These are phyloP conservation scores for Ctenopoma kingsleyae DNA, from an alignment of 2,797 vertebrate species.

Conservation along the genomic window DNA sequence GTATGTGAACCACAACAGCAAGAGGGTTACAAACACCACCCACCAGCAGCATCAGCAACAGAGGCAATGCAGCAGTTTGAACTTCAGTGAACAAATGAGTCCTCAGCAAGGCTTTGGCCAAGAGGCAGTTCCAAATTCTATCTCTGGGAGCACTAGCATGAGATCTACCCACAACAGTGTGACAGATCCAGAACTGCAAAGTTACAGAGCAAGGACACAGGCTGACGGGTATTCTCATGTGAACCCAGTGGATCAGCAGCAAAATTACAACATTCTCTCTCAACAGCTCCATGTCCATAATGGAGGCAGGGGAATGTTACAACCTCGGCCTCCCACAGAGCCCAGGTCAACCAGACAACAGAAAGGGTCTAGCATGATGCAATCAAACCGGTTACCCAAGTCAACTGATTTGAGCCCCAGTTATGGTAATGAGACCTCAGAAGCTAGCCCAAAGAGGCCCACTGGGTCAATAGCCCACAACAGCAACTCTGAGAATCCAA, in stretches of 20 bases:
- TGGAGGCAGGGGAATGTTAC: conserved; percentile 81
- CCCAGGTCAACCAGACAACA: conserved; percentile 86
- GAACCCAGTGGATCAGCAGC: conserved; percentile 81
- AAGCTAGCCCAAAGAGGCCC: conserved; percentile 88
- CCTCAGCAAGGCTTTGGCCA: conserved; percentile 86
- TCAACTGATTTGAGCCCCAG: conserved; percentile 71
- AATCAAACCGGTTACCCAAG: conserved; percentile 85
- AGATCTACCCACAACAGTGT: conserved; percentile 80
- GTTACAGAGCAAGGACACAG: conserved; percentile 82
- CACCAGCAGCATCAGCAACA: conserved; percentile 84
- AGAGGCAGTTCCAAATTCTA: conserved; percentile 74
- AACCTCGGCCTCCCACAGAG: conserved; percentile 90
- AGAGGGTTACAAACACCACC: conserved; percentile 80
- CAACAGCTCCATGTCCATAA: conserved; percentile 79
- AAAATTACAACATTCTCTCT: conserved; percentile 76
- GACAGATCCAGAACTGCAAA: conserved; percentile 78
- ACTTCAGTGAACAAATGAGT: conserved; percentile 79
- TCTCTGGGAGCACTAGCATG: conserved; percentile 77
- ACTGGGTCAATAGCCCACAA: conserved; percentile 67
- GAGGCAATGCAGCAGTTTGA: conserved; percentile 79
- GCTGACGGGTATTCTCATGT: conserved; percentile 81
- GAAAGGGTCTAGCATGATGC: conserved; percentile 75
- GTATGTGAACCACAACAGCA: conserved; percentile 72
- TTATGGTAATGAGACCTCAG: conserved; percentile 79
- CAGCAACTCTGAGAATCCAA: conserved; percentile 64